Evolutionary conservation across 2,797 vertebrate genomes (phyloP).

Genomic region (Mycteria americana): DNA sequence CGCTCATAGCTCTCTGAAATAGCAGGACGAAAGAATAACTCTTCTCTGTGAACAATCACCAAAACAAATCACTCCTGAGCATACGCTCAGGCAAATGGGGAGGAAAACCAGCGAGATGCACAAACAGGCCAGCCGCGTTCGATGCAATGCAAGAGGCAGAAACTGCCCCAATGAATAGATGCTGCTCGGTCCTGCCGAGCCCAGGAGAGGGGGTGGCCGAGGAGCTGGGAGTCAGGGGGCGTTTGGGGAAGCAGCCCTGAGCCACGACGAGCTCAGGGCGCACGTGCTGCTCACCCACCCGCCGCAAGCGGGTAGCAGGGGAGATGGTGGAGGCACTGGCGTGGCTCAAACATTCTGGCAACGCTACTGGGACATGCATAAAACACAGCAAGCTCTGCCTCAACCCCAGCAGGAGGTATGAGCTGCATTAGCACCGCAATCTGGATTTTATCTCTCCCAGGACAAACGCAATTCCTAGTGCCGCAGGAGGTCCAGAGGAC

Average conservation of each 20-base stretch:
- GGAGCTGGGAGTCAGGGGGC: not conserved
- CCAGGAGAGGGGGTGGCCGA: not conserved
- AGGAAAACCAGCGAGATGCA: not conserved
- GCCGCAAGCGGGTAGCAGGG: not conserved
- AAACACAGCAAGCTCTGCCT: not conserved
- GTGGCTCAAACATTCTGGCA: accelerated
- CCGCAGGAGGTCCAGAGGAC: not conserved
- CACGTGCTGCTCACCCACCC: not conserved
- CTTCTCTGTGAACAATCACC: not conserved
- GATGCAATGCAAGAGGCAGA: not conserved
- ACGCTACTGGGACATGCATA: not conserved
- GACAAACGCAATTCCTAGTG: not conserved
- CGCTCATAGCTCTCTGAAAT: not conserved
- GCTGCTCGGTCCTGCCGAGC: not conserved
- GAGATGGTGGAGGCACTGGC: not conserved
- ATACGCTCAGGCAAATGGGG: not conserved
- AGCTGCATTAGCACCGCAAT: not conserved
- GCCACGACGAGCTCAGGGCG: accelerated
- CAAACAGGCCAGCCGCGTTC: accelerated
- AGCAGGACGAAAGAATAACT: not conserved
- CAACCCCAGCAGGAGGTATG: not conserved
- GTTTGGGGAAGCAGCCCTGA: not conserved
- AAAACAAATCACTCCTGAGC: not conserved
- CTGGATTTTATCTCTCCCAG: not conserved
- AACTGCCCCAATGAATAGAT: accelerated